Conservation (phyloP, 2,113 vertebrate species). For the Melierax canorus region DNA sequence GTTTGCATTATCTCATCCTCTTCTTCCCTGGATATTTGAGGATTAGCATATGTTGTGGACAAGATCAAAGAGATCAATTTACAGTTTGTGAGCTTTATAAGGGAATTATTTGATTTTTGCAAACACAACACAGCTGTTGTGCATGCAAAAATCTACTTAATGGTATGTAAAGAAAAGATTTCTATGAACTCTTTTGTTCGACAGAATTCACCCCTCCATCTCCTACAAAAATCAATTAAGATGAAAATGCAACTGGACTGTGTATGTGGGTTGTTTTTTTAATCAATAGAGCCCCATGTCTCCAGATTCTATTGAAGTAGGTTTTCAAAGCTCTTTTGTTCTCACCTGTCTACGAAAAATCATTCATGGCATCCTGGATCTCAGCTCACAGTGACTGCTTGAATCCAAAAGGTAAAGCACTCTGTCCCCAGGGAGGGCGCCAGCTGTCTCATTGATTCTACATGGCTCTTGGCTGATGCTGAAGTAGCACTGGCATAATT, state of each 20-base stretch:
- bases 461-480: conserved; percentile 62
- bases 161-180: conserved; percentile 59
- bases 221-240: conserved; percentile 65
- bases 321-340: conserved; percentile 79
- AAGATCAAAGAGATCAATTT: conserved; percentile 47
- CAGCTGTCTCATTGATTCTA: conserved; percentile 80
- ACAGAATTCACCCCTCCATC: conserved; percentile 48
- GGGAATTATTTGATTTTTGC: conserved; percentile 45
- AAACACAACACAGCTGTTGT: conserved; percentile 50
- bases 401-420: conserved; percentile 74
- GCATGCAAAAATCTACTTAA: conserved; percentile 58
- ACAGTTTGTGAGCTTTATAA: conserved; percentile 33
- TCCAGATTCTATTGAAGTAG: conserved; percentile 71
- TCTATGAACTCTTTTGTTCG: conserved; percentile 33
- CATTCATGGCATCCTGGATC: conserved; percentile 70
- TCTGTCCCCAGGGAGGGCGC: conserved; percentile 62
- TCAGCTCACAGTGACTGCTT: conserved; percentile 54
- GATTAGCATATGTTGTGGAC: conserved; percentile 46
- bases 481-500: conserved; percentile 67
- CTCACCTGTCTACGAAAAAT: conserved; percentile 78
- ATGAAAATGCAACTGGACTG: conserved; percentile 63
- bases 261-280: conserved; percentile 16
- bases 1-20: background rate
- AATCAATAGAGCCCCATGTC: conserved; percentile 66
- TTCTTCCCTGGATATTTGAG: conserved; percentile 15